A percentile compares a stretch with the other conserved stretches of the same genome.
Evolutionary conservation across 2,113 vertebrate species (phyloP).

Genomic region (Percopsis transmontana): DNA sequence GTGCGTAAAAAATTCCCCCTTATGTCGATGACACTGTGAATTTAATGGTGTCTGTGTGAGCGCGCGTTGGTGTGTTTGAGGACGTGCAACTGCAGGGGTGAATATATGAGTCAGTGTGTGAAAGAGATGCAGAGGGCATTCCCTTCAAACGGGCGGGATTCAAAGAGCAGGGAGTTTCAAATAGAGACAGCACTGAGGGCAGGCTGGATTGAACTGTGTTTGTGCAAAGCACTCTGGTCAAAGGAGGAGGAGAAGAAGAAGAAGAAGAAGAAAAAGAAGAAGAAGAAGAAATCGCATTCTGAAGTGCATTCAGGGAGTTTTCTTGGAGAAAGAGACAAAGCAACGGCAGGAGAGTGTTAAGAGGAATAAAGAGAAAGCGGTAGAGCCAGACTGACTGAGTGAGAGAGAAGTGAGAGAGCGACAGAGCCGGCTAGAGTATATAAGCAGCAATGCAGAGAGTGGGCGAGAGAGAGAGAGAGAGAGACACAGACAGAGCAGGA

Average conservation of each 20-base stretch:
- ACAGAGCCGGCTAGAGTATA: constrained; percentile 15
- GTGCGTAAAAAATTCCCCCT: too few species aligned
- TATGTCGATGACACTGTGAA: neutral
- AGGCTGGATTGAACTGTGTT: constrained; percentile 73
- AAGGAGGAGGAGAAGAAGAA: constrained; percentile 39
- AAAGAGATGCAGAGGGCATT: constrained; percentile 72
- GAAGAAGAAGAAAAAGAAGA: constrained; percentile 23
- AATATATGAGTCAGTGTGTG: constrained; percentile 19
- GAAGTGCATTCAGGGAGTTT: constrained; percentile 56
- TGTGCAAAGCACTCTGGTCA: constrained; percentile 56
- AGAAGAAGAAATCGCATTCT: constrained; percentile 59
- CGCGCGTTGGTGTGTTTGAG: neutral
- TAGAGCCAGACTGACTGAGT: constrained; percentile 12
- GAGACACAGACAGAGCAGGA: constrained; percentile 2
- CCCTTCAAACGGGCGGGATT: constrained; percentile 68
- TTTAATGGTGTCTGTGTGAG: neutral
- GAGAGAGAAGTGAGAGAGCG: constrained; percentile 18
- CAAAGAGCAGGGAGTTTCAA: constrained; percentile 75
- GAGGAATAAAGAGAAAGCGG: constrained; percentile 41
- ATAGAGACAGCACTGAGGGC: constrained; percentile 72
- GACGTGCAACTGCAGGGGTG: neutral
- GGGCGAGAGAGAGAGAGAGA: constrained; percentile 26
- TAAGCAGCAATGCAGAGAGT: neutral
- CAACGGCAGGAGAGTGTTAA: constrained; percentile 30
- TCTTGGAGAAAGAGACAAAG: constrained; percentile 29